Evolutionary conservation across 1,140 invertebrate species (phyloP), one percentile per base, ranked within the genome.

Genomic region (Ceratina japonica): DNA sequence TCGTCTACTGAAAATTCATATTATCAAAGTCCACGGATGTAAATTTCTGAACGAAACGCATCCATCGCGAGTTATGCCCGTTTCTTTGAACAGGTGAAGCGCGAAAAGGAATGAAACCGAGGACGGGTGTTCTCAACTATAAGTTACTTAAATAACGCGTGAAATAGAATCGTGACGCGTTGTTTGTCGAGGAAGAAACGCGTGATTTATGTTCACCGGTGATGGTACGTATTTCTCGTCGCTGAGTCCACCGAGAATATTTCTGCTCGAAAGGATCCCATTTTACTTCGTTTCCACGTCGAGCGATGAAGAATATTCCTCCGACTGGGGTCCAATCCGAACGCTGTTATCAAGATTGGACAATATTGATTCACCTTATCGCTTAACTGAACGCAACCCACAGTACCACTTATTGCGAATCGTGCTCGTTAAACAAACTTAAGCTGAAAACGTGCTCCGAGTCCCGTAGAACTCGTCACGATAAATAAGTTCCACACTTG

Each of bases 331-430:
- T n/a, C 59, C 65, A 56, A 75, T 63, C 44, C n/a, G 24, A 27
- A 37, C n/a, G 13, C 65, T 51, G 61, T 87, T 86, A 84, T 86
- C 85, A 61, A 37, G 37, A 70, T 79, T 71, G 69, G 63, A 80
- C 79, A 86, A 84, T 86, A 84, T 86, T 86, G 85, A 82, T 87
- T 82, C 79, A 15, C 59, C 72, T 87, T 86, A 87, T 87, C 85
- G 59, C 78, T 51, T 3, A 31, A 63, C 37, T 56, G 54, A 56
- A 66, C 58, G 58, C 24, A 83, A 82, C 76, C 65, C 54, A 22
- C 66, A 37, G 63, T 68, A 59, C 49, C 68, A 77, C 63, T 83
- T 82, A 64, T 73, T 70, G 58, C 52, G 18, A 51, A 66, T 56
- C 16, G 37, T 13, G 27, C 15, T 66, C 31, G 52, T 83, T 70